Conservation (phyloP, 2,797 vertebrate species). For the Xiphophorus birchmanni region DNA sequence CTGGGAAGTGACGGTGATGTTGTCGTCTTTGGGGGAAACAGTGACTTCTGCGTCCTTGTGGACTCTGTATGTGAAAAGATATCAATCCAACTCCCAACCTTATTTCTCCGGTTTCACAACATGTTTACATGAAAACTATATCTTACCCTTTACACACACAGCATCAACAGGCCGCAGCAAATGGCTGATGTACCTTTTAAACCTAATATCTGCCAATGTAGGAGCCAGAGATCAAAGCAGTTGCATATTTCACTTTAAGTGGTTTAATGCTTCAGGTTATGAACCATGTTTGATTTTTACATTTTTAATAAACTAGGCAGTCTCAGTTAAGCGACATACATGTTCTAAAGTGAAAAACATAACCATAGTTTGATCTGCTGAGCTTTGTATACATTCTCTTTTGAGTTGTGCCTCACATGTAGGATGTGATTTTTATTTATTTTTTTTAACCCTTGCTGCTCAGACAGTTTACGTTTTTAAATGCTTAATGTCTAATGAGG, state of each 20-base stretch:
- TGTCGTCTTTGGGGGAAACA: conserved; percentile 93
- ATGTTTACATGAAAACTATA: neutral
- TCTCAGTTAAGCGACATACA: too few relatives aligned
- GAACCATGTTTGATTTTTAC: conserved; percentile 10
- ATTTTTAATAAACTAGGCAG: neutral
- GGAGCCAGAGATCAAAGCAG: conserved; percentile 7
- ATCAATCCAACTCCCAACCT: neutral
- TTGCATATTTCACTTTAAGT: conserved; percentile 44
- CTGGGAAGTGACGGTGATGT: conserved; percentile 88
- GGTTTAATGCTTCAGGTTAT: conserved; percentile 35
- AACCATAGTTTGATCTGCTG: neutral
- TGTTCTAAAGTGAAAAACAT: neutral
- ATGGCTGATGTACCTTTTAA: conserved; percentile 6
- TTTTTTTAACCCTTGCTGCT: neutral
- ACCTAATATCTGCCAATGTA: neutral
- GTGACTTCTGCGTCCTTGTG: conserved; percentile 85
- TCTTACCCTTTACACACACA: neutral
- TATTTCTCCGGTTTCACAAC: conserved; percentile 5
- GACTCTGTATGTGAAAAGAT: conserved; percentile 85
- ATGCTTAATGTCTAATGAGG: neutral
- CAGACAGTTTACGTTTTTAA: neutral
- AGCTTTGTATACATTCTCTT: neutral
- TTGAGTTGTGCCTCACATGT: neutral
- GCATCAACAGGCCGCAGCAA: neutral
- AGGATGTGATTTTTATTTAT: neutral